Evolutionary conservation across 2,888 invertebrate genomes (phyloP).

Genomic region (Orthonychiurus folsomi): DNA sequence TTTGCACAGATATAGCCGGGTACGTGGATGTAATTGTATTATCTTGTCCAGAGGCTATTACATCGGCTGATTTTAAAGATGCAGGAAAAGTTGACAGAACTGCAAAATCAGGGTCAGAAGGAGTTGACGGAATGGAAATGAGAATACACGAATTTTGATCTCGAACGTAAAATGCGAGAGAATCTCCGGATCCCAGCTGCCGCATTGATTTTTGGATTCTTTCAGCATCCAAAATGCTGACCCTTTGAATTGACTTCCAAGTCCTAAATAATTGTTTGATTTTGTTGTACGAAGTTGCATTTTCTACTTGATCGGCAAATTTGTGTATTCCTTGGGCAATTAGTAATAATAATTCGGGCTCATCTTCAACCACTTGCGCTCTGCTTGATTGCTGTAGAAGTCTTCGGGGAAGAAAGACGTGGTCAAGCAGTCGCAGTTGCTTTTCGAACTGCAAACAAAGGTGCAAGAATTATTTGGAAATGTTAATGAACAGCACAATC

Average conservation of each 20-base stretch:
- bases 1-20: not conserved
- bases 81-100: slow-evolving; percentile 14
- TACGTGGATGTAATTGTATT: slow-evolving; percentile 2
- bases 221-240: not conserved
- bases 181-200: slow-evolving; percentile 7
- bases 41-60: slow-evolving; percentile 6
- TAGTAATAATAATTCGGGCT: too few relatives aligned
- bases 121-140: not conserved
- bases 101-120: not conserved
- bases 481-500: too few relatives aligned
- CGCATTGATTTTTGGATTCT: not conserved
- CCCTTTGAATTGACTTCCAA: not conserved
- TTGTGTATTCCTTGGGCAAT: too few relatives aligned
- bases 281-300: too few relatives aligned
- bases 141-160: slow-evolving; percentile 20
- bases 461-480: too few relatives aligned
- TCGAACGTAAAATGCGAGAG: slow-evolving; percentile 16
- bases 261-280: too few relatives aligned
- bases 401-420: too few relatives aligned
- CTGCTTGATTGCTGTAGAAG: too few relatives aligned
- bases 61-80: not conserved
- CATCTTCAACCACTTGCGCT: too few relatives aligned
- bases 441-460: too few relatives aligned
- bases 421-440: too few relatives aligned
- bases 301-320: too few relatives aligned